These are phyloP conservation scores for Brachyopa scutellaris DNA, from an alignment of 2,888 invertebrate species.

Conservation along the genomic window DNA sequence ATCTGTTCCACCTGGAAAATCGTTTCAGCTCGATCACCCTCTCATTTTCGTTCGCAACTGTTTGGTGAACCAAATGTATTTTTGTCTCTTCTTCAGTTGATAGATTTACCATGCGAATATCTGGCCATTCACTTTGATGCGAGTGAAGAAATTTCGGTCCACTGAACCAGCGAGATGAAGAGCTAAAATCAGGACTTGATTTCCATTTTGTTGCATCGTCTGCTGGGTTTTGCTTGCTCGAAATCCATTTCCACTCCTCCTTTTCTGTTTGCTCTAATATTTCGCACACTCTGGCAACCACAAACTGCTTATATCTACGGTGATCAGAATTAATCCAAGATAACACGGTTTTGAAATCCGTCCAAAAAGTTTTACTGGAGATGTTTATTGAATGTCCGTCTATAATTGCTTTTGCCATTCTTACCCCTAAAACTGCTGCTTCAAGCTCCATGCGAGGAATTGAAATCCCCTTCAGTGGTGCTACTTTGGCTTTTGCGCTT, in stretches of 20 bases:
- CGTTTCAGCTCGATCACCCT: no score
- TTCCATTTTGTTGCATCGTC: conserved; percentile 33
- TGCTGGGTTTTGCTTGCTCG: conserved; percentile 9
- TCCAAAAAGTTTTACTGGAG: not conserved
- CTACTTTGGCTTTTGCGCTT: not conserved
- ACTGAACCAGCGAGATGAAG: no score
- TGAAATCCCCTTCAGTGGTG: not conserved
- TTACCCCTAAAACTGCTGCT: not conserved
- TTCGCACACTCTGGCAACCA: conserved; percentile 12
- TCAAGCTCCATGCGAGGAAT: conserved; percentile 8
- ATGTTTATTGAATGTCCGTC: conserved; percentile 2
- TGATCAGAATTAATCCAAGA: conserved; percentile 32
- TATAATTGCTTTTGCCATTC: not conserved
- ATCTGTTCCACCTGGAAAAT: no score
- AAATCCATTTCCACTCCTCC: conserved; percentile 12
- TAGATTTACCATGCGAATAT: no score
- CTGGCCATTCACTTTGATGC: no score
- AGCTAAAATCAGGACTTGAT: no score
- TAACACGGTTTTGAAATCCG: conserved; percentile 26
- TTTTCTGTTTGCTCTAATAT: conserved; percentile 15
- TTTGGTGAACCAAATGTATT: no score
- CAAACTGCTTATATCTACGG: conserved; percentile 36
- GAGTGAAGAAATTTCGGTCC: no score
- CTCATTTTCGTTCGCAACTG: no score
- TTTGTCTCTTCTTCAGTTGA: no score